Conservation (phyloP, 1,140 invertebrate species). For the Caenorhabditis latens region DNA sequence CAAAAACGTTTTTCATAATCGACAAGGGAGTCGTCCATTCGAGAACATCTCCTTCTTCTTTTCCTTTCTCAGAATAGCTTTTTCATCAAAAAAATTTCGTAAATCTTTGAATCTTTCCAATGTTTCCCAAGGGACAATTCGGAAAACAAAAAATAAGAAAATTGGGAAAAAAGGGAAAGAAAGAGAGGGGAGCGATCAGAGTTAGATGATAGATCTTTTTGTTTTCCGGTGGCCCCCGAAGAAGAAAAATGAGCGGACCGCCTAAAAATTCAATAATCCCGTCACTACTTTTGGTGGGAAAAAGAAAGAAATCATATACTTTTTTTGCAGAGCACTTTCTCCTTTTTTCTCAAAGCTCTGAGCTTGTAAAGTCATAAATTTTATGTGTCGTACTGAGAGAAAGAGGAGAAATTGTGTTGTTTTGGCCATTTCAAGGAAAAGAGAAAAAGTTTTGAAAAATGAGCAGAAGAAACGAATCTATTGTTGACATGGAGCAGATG, state of each 20-base stretch:
- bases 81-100: background rate
- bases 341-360: background rate
- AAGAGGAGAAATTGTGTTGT: constrained; percentile 24
- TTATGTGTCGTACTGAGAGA: constrained; percentile 39
- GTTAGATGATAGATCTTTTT: constrained; percentile 25
- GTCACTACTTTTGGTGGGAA: background rate
- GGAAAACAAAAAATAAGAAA: background rate
- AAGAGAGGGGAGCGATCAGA: background rate
- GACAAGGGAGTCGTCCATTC: constrained; percentile 19
- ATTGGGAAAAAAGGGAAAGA: background rate
- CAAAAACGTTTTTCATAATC: background rate
- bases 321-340: constrained; percentile 1
- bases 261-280: constrained; percentile 10
- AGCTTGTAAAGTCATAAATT: constrained; percentile 47
- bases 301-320: constrained; percentile 9
- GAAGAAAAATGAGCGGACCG: background rate
- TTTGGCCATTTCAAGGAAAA: constrained; percentile 6
- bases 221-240: background rate
- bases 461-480: background rate
- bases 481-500: too few relatives aligned
- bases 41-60: background rate
- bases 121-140: constrained; percentile 37
- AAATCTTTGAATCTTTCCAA: constrained; percentile 46
- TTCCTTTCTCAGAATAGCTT: constrained; percentile 13
- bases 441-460: constrained; percentile 18